phyloP scores from a whole-genome alignment of 2,113 vertebrate genomes.

The Austrofundulus limnaeus region DNA sequence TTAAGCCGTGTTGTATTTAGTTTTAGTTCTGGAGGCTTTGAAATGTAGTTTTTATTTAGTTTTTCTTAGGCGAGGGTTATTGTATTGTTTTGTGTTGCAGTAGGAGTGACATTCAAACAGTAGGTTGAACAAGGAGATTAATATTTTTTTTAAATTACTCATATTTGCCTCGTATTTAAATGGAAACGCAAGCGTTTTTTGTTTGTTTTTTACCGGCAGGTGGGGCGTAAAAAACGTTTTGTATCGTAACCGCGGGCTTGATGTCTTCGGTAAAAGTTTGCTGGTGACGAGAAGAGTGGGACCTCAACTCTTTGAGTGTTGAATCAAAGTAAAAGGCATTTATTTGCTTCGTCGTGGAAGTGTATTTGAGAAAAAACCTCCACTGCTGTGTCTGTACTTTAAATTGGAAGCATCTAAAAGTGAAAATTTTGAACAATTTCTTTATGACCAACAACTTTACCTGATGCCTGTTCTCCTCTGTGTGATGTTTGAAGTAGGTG shows the following conservation, averaged over 20 bases:
- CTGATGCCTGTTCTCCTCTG: slow-evolving; percentile 24
- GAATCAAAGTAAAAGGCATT: neutral
- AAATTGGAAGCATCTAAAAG: slow-evolving; percentile 4
- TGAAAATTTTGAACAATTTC: neutral
- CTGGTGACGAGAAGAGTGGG: slow-evolving; percentile 42
- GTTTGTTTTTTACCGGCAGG: no score
- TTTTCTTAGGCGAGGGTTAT: neutral
- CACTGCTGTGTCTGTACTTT: neutral
- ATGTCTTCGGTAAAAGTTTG: slow-evolving; percentile 42
- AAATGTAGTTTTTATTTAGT: slow-evolving; percentile 26
- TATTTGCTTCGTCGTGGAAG: neutral
- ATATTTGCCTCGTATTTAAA: no score
- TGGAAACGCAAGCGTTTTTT: no score
- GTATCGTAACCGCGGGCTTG: slow-evolving; percentile 40
- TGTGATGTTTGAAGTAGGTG: slow-evolving; percentile 31
- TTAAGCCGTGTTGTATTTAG: slow-evolving; percentile 56
- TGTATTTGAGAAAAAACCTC: neutral
- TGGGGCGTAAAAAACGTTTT: no score
- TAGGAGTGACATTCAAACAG: slow-evolving; percentile 9
- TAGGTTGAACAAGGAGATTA: no score
- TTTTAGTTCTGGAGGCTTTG: slow-evolving; percentile 47
- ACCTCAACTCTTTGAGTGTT: slow-evolving; percentile 42
- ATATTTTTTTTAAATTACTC: no score
- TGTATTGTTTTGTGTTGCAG: slow-evolving; percentile 17
- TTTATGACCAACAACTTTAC: slow-evolving; percentile 17